These are phyloP conservation scores for Regulus satrapa DNA, from an alignment of 2,113 vertebrate genomes.

Conservation along the genomic window DNA sequence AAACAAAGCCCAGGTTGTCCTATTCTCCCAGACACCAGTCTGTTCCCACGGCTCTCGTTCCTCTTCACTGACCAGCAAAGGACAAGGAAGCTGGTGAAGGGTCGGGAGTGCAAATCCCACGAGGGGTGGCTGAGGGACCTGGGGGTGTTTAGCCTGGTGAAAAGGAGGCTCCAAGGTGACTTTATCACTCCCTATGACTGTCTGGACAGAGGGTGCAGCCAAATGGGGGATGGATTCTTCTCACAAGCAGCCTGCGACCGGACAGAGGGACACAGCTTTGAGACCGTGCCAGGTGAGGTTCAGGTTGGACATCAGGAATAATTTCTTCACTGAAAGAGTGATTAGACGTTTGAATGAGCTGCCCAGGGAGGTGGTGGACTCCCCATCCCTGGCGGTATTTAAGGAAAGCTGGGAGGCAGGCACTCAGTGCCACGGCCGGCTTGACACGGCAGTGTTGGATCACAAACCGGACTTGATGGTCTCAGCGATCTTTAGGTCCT, in stretches of 20 bases:
- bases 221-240: accelerated
- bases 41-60: accelerated
- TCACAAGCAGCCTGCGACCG: neutral
- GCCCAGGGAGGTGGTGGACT: neutral
- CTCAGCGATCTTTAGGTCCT: no score
- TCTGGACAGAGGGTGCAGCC: neutral
- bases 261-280: neutral
- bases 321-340: neutral
- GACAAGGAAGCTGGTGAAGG: neutral
- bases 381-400: neutral
- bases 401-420: no score
- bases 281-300: neutral
- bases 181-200: no score
- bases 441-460: no score
- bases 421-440: no score
- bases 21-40: accelerated
- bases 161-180: neutral
- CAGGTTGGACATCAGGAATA: neutral
- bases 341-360: neutral
- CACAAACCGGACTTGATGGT: no score
- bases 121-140: neutral
- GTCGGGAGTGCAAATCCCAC: neutral
- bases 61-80: neutral
- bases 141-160: neutral
- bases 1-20: neutral